Evolutionary conservation across 2,113 vertebrate species (phyloP).

Genomic region (Apistogramma diplotaenia): DNA sequence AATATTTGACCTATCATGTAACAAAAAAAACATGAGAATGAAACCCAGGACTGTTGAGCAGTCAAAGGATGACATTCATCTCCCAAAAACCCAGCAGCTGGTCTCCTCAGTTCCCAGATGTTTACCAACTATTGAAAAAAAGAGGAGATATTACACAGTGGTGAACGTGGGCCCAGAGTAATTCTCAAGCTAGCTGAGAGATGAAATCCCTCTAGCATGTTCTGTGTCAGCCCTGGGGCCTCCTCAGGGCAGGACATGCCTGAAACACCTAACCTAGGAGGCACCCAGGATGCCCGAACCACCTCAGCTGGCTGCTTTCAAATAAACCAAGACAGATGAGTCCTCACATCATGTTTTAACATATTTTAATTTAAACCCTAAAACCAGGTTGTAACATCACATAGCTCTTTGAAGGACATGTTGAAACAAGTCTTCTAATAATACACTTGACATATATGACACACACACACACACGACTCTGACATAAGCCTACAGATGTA

Average conservation of each 20-base stretch:
- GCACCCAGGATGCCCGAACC: not conserved
- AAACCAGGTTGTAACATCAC: not conserved
- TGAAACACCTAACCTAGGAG: not conserved
- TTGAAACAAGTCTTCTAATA: not conserved
- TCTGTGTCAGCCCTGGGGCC: not conserved
- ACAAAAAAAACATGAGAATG: not conserved
- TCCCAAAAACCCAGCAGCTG: not conserved
- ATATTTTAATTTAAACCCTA: not conserved
- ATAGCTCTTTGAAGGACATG: not conserved
- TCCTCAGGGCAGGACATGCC: fast-evolving
- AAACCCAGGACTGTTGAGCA: not conserved
- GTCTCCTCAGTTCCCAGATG: not conserved
- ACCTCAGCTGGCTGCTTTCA: not conserved
- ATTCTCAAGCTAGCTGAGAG: not conserved
- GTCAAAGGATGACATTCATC: not conserved
- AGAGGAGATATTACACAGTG: too few species aligned
- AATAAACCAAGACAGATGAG: not conserved
- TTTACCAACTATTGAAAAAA: not conserved
- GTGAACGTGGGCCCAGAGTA: not conserved
- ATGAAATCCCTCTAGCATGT: not conserved
- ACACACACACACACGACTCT: not conserved
- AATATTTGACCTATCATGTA: not conserved
- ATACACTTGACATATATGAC: too few species aligned
- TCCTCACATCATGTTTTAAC: not conserved
- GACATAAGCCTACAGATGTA: not conserved